Evolutionary conservation across 2,113 vertebrate genomes (phyloP), one percentile per base, ranked within the genome.

Genomic region (Jacana jacana): DNA sequence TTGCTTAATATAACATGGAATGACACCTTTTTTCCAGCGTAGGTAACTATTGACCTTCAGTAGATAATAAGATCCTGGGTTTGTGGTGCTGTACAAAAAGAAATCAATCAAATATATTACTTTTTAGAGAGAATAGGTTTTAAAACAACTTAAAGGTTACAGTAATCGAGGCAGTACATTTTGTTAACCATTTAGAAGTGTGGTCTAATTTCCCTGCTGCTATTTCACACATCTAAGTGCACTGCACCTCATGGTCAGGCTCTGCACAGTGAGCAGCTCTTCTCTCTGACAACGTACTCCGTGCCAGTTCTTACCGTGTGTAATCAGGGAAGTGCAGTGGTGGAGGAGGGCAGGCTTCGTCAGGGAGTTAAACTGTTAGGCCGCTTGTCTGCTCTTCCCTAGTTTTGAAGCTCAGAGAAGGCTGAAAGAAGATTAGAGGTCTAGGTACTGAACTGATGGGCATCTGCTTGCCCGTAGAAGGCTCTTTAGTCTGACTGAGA

Each of bases 291-390:
- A 42, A 7, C 4, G 10, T 51, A 4, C 20, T 71, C 51, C n/a
- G 4, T 72, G 82, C 2, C 17, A 49, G 9, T 64, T 68, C 46
- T 49, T 69, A 71, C 23, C 2, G 22, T 37, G 4, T 48, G 35
- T 35, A 31, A 31, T 40, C 17, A 51, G 20, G 66, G 58, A 14
- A 30, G 30, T 37, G 71, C 91, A 24, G 44, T 66, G 77, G 23
- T 2, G 1, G 42, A 1, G 0, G 58, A 65, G 27, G 40, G 39
- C 19, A 63, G 55, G 19, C 37, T 39, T 3, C 23, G 6, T 37
- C 27, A 25, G 19, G 23, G 18, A 28, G 10, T 49, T 79, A 61
- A 51, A 73, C 37, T 63, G 7, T 57, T n/a, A 17, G 52, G 17
- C 37, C 28, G 17, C 9, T 0, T 17, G 17, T 33, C 75, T 16